These are phyloP conservation scores for Phataginus tricuspis DNA, from an alignment of 2,797 vertebrate genomes.

Conservation along the genomic window DNA sequence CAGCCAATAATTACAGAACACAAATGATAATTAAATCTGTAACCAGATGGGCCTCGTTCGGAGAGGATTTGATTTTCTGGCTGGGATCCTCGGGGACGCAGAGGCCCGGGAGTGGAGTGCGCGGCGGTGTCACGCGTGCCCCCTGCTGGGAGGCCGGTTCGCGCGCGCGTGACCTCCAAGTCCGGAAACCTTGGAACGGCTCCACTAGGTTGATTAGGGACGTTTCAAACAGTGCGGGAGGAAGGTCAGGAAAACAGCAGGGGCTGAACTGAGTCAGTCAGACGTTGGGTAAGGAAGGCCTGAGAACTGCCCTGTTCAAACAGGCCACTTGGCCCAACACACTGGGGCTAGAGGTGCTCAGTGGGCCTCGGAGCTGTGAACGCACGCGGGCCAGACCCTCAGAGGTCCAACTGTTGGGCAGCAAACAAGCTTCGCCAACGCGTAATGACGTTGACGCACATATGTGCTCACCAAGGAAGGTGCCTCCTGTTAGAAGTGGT, in stretches of 20 bases:
- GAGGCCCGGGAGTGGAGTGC: not conserved
- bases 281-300: not conserved
- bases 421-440: not conserved
- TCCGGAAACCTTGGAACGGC: not conserved
- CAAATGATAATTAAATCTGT: conserved; percentile 20
- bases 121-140: not conserved
- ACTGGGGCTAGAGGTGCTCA: no score
- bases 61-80: not conserved
- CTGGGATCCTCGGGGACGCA: not conserved
- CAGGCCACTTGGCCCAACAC: not conserved
- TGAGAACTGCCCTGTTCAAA: not conserved
- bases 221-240: not conserved
- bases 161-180: not conserved
- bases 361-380: fast-evolving
- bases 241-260: not conserved
- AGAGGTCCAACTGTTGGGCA: no score
- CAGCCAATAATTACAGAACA: conserved; percentile 26
- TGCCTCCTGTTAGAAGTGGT: not conserved
- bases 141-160: not conserved
- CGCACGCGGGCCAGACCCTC: fast-evolving
- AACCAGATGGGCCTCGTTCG: not conserved
- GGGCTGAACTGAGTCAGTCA: not conserved
- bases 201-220: not conserved
- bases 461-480: fast-evolving
- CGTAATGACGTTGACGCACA: fast-evolving